phyloP scores from a whole-genome alignment of 2,797 vertebrate genomes.

The Cygnus olor region DNA sequence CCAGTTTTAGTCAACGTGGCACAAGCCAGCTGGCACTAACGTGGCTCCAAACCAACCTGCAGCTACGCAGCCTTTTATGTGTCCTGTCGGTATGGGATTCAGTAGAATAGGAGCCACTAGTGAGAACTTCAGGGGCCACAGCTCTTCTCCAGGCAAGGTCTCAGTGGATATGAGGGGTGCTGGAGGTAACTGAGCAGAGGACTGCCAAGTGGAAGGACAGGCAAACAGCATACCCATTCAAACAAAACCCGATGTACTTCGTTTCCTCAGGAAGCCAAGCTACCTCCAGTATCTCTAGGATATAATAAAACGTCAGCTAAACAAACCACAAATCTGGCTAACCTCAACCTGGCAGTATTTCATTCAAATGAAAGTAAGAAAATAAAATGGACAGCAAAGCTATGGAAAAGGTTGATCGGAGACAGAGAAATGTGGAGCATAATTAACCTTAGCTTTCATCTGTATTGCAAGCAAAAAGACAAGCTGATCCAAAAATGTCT shows the following conservation, averaged over 20 bases:
- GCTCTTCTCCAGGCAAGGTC: not conserved
- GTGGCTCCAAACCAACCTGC: not conserved
- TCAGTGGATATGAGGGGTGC: not conserved
- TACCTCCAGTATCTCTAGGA: not conserved
- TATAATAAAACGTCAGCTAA: not conserved
- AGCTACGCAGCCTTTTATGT: not conserved
- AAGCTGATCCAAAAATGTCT: slow-evolving; percentile 5
- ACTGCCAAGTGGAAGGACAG: not conserved
- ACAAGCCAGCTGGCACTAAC: rapidly evolving
- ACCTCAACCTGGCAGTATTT: not conserved
- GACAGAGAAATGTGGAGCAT: not conserved
- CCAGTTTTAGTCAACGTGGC: not conserved
- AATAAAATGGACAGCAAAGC: slow-evolving; percentile 1
- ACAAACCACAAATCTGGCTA: not conserved
- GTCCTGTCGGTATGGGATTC: not conserved
- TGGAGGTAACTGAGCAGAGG: not conserved
- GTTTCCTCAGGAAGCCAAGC: not conserved
- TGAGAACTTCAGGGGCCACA: not conserved
- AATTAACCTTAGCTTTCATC: slow-evolving; percentile 9
- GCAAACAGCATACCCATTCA: not conserved
- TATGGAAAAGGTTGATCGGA: not conserved
- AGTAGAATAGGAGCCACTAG: not conserved
- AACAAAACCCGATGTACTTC: not conserved
- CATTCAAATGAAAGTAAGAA: not conserved
- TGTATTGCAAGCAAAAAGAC: not conserved